These are phyloP conservation scores for Dunckerocampus dactyliophorus DNA, from an alignment of 2,113 vertebrate genomes.

Conservation along the genomic window DNA sequence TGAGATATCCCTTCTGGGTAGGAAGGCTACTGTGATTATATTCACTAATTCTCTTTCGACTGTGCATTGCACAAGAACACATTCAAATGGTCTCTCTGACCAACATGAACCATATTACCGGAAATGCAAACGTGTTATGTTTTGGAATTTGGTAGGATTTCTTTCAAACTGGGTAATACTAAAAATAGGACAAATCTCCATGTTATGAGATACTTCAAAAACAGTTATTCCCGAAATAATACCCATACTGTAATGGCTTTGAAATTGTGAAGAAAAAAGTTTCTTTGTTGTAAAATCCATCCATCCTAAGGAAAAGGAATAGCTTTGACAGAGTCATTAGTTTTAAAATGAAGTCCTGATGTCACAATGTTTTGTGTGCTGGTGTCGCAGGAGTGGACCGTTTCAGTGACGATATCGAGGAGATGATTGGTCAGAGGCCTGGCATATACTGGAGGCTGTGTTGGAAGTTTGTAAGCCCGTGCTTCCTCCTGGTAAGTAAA, in stretches of 20 bases:
- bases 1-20: conserved; percentile 46
- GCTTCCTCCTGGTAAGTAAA: conserved; percentile 81
- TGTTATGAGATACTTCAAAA: no score
- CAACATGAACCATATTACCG: no score
- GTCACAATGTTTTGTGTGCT: background rate
- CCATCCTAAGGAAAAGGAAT: no score
- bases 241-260: no score
- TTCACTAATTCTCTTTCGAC: no score
- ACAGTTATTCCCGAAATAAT: no score
- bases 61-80: no score
- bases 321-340: background rate
- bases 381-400: conserved; percentile 79
- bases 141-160: background rate
- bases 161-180: background rate
- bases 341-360: background rate
- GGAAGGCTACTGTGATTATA: background rate
- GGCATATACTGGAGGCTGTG: conserved; percentile 86
- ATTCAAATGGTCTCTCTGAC: no score
- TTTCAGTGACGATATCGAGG: conserved; percentile 86
- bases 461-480: conserved; percentile 91
- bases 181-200: no score
- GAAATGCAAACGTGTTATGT: background rate
- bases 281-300: no score
- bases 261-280: no score
- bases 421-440: conserved; percentile 85